Conservation (phyloP, 1,140 invertebrate species). For the Lithobius niger region DNA sequence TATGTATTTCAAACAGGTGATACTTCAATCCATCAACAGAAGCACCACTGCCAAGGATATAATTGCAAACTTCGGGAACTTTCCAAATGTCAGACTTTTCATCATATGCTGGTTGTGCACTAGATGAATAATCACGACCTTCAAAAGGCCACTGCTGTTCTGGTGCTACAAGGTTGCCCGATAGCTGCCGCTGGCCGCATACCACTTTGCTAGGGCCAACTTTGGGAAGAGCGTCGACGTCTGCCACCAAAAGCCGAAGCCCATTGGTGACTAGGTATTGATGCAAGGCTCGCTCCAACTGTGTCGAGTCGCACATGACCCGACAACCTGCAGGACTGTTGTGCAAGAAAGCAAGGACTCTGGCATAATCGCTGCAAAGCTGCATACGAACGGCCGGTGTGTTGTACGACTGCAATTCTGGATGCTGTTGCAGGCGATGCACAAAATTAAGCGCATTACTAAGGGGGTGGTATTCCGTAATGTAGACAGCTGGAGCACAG, state of each 20-base stretch:
- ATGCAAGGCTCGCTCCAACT: constrained; percentile 35
- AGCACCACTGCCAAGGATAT: constrained; percentile 27
- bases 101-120: constrained; percentile 33
- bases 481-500: constrained; percentile 21
- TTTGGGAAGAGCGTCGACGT: constrained; percentile 38
- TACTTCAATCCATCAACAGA: constrained; percentile 21
- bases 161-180: constrained; percentile 38
- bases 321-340: constrained; percentile 22
- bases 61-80: constrained; percentile 36
- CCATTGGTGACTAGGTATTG: constrained; percentile 36
- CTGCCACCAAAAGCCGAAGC: constrained; percentile 34
- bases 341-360: constrained; percentile 34
- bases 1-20: constrained; percentile 31
- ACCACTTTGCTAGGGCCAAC: constrained; percentile 26
- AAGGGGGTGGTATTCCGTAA: constrained; percentile 35
- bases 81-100: constrained; percentile 44
- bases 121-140: constrained; percentile 24
- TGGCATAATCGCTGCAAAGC: constrained; percentile 36
- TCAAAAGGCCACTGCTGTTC: constrained; percentile 36
- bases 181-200: constrained; percentile 34
- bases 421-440: constrained; percentile 10
- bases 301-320: constrained; percentile 42
- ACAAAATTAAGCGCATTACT: constrained; percentile 30
- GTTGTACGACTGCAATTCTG: constrained; percentile 14
- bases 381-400: constrained; percentile 25